Base-by-base conservation (phyloP, 2,888 invertebrate species). In the Philaethria dido region DNA sequence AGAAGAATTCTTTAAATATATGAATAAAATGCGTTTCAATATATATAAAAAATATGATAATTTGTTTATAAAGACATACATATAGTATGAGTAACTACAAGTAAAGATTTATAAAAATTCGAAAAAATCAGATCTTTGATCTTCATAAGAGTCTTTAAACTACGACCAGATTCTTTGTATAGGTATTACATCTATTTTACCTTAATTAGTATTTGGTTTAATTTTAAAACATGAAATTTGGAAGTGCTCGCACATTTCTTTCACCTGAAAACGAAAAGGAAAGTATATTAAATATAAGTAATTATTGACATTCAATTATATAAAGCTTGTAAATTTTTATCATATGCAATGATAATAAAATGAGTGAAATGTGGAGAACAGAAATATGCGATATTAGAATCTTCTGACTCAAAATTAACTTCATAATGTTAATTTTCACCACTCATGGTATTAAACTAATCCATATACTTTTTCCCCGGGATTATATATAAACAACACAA, bases 201-300 rank as follows among this genome's bases (percentile, higher is more conserved):
- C 72, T 84, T 87, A 88, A 67, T 86, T 85, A 70, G 78, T 79
- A 83, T 92, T 89, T 86, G 89, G 86, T 77, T 90, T 91, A 81
- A 93, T 92, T 80, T 82, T 87, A 93, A 99, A 98, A 89, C 98
- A 98, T 77, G 96, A 93, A 78, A 98, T 97, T 79, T 96, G 95
- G 89, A 99, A 98, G 89, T 99, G 98, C 72, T 95, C 93, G 84
- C 98, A 98, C 98, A 99, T 98, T 92, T 99, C 98, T 77, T 95
- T 95, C n/a, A 99, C 97, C 97, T 98, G 92, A 42, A 93, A 93
- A 70, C 25, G 63, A 64, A 93, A 93, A 70, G 29, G 63, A 64
- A 63, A 36, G 8, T 9, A 9, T 33, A 4, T 4, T 29, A 3
- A 29, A 4, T 29, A 29, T 29, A 4, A 29, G 3, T 29, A 29